Evolutionary conservation across 2,888 invertebrate genomes (phyloP), one percentile per base, ranked within the genome.

Genomic region (Epinotia ramella): DNA sequence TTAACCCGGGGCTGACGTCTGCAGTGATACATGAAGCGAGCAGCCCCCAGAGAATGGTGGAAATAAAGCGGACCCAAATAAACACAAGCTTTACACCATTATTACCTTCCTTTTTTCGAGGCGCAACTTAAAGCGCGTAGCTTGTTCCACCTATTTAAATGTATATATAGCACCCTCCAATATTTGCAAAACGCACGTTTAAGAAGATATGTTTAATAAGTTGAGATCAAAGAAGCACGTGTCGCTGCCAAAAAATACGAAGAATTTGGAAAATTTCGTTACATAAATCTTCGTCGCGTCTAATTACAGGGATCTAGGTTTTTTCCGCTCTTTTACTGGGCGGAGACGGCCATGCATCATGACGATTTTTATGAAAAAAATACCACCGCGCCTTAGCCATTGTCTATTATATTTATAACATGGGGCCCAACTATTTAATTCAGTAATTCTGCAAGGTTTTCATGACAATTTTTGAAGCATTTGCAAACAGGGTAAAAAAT

Each of bases 271-370:
- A 87, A 89, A 91, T 91, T 88, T 87, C 87, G 83, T 87, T 81
- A 85, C 90, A 92, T 94, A 93, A 94, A 93, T 93, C 93, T 91
- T 88, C 84, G 79, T 85, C 78, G 85, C 88, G 90, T 93, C 93
- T 93, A 94, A 94, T 93, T 93, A 93, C 90, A 88, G 83, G 87
- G 88, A 90, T 89, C 88, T 90, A 87, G 62, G 88, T 86, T 85
- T 86, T 87, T 86, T 88, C 85, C 86, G 87, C 86, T 88, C 87
- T 87, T 88, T 87, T 87, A 67, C 89, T 89, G 85, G 80, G 87
- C 81, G 90, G 89, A 91, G 89, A 89, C 89, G 85, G 91, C 87
- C 89, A 91, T 93, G 88, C 87, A 88, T 93, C 92, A 93, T 89
- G 84, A 88, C 85, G 88, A 74, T 90, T 92, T 88, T 91, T 91